phyloP scores from a whole-genome alignment of 2,113 vertebrate species.

The Pelusios castaneus region DNA sequence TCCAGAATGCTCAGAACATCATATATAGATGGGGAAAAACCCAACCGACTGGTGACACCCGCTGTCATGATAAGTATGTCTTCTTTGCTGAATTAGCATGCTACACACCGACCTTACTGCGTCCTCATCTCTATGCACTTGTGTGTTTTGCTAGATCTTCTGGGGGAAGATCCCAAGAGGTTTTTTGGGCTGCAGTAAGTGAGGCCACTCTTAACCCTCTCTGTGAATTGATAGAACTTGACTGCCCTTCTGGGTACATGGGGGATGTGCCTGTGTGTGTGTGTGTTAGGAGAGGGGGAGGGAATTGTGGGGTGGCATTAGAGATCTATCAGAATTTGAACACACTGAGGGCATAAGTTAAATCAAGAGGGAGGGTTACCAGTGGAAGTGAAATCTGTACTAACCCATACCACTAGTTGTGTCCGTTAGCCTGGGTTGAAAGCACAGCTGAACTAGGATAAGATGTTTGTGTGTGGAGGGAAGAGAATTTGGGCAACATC shows the following conservation, averaged over 20 bases:
- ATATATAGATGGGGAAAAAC: not conserved
- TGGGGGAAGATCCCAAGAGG: not conserved
- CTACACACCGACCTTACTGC: not conserved
- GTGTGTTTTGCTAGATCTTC: not conserved
- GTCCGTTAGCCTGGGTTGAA: not conserved
- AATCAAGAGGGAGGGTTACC: no score
- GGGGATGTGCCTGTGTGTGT: no score
- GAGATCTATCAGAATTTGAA: not conserved
- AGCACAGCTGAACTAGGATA: not conserved
- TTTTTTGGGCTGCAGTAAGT: accelerated
- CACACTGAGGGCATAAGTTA: no score
- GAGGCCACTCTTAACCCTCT: not conserved
- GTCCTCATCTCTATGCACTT: not conserved
- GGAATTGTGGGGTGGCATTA: not conserved
- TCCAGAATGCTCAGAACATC: not conserved
- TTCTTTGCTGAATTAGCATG: not conserved
- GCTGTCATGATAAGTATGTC: not conserved
- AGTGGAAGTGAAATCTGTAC: accelerated
- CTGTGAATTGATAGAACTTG: no score
- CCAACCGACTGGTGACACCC: not conserved
- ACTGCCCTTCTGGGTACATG: no score
- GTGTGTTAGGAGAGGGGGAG: accelerated
- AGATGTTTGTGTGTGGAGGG: no score
- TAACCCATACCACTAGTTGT: not conserved
- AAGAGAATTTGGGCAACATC: no score